Evolutionary conservation across 2,888 invertebrate genomes (phyloP).

Genomic region (Cheilosia soror): DNA sequence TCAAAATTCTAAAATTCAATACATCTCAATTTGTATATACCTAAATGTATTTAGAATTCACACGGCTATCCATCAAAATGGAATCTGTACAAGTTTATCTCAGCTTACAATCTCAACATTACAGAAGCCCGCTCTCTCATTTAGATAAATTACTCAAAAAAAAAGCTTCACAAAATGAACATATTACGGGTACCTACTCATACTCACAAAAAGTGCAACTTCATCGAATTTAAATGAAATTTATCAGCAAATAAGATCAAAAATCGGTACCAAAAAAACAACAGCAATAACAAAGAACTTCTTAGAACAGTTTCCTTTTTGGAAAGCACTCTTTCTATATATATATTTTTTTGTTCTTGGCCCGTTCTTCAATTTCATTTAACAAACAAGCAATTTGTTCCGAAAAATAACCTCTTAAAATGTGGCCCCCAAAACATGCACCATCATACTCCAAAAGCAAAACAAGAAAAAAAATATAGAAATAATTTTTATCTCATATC

Average conservation of each 20-base stretch:
- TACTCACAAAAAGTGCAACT: slow-evolving; percentile 58
- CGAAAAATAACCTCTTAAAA: slow-evolving; percentile 59
- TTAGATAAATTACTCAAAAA: neutral
- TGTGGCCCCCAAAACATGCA: slow-evolving; percentile 48
- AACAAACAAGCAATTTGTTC: slow-evolving; percentile 71
- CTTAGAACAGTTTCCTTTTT: slow-evolving; percentile 53
- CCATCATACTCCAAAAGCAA: slow-evolving; percentile 31
- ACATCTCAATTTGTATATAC: no score
- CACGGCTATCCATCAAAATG: neutral
- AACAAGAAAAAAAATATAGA: slow-evolving; percentile 5
- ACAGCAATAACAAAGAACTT: slow-evolving; percentile 31
- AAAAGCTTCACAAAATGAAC: neutral
- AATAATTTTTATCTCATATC: slow-evolving; percentile 40
- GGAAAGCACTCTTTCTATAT: slow-evolving; percentile 7
- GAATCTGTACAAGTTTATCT: neutral
- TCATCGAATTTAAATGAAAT: slow-evolving; percentile 71
- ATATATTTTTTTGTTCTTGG: slow-evolving; percentile 24
- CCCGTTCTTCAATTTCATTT: slow-evolving; percentile 50
- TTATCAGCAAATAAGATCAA: slow-evolving; percentile 72
- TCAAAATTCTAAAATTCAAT: no score
- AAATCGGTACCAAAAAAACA: slow-evolving; percentile 26
- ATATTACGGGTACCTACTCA: no score
- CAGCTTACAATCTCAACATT: slow-evolving; percentile 26
- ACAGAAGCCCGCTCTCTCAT: neutral
- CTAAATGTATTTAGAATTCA: neutral